Evolutionary conservation across 2,113 vertebrate species (phyloP), one percentile per base, ranked within the genome.

Genomic region (Perca flavescens): DNA sequence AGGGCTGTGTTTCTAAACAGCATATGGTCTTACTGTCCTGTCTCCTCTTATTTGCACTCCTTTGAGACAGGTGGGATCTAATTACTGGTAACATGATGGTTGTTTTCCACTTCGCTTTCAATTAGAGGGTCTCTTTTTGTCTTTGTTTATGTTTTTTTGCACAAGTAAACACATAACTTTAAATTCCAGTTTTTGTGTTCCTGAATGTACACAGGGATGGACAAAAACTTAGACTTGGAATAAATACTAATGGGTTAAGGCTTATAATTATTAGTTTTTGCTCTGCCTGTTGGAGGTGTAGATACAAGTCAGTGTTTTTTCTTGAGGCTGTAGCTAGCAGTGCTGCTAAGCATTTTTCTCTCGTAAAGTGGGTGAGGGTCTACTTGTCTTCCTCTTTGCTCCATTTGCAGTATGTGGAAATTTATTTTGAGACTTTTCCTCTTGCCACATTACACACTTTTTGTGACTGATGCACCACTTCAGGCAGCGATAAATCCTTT

Each of bases 11-110:
- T 65, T 70, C 78, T 40, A 15, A 52, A 12, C 21, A 11, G 57
- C 75, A 79, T 47, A n/a, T 57, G 68, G 17, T 61, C 75, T 76
- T 14, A 57, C 58, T 66, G 66, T 60, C 57, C 60, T 13, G 64
- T 52, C 75, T 76, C 49, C 67, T 22, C 36, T 17, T 70, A 57
- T 76, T 75, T 74, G 11, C 25, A 64, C 50, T 72, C 57, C 71
- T 65, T 80, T 69, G 69, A 79, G 53, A 78, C 74, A 85, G 76
- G 81, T 89, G 83, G 87, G 77, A 77, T 86, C 76, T 83, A 84
- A 88, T 82, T 74, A 79, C 81, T 75, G 82, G 47, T 83, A 84
- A 80, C 60, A 36, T 77, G 74, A 80, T 77, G 71, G 66, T 79
- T 80, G 69, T 76, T 84, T 67, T 80, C 63, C 61, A 46, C 74